A percentile compares a stretch with the other conserved stretches of the same genome.
Conservation (phyloP, 1,140 invertebrate species). For the Thereuonema tuberculata region DNA sequence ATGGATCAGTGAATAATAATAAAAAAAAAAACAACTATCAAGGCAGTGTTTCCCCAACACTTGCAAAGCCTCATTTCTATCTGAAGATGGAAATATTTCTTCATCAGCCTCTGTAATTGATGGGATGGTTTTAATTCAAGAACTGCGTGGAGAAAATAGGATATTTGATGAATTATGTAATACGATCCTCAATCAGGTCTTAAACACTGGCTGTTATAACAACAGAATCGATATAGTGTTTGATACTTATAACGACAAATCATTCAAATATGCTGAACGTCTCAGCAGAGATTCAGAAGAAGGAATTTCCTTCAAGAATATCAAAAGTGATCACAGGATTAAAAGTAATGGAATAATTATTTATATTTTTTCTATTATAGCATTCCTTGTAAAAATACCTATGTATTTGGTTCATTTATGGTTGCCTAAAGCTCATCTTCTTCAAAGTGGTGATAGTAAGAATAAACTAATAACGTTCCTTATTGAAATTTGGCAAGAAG, state of each 20-base stretch:
- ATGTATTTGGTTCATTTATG: no score
- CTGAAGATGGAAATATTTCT: not conserved
- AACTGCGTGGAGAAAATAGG: not conserved
- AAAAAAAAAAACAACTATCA: no score
- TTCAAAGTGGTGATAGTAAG: not conserved
- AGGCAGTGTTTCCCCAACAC: slow-evolving; percentile 8
- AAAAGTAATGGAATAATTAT: not conserved
- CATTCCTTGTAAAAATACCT: no score
- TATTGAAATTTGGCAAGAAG: not conserved
- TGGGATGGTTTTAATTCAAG: slow-evolving; percentile 12
- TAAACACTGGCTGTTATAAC: no score
- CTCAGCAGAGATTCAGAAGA: no score
- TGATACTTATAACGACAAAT: not conserved
- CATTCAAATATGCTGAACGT: no score
- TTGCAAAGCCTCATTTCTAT: not conserved
- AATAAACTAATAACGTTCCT: not conserved
- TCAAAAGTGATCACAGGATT: no score
- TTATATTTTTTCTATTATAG: no score
- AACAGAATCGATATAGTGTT: no score
- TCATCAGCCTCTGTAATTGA: slow-evolving; percentile 10
- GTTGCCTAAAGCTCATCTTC: no score
- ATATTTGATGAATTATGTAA: slow-evolving; percentile 1
- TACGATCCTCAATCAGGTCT: not conserved
- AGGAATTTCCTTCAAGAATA: no score
- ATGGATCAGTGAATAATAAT: slow-evolving; percentile 12